These are phyloP conservation scores for Automeris io DNA, from an alignment of 2,888 invertebrate genomes.

Conservation along the genomic window DNA sequence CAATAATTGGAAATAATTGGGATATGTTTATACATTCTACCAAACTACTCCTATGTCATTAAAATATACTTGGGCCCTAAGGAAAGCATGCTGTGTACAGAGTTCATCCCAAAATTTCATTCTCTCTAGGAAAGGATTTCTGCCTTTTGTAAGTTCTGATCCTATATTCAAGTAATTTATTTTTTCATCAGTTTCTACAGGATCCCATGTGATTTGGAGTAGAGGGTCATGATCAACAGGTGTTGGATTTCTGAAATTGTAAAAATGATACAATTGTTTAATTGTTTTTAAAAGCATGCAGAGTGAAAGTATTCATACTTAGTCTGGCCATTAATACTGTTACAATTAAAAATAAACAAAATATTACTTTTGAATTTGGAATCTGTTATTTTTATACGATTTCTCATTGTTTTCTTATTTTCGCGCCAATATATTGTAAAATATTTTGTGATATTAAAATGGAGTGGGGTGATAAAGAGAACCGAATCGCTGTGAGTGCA, in stretches of 20 bases:
- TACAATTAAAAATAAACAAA: no score
- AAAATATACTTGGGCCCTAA: constrained; percentile 49
- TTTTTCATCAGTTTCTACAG: constrained; percentile 48
- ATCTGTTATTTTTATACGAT: no score
- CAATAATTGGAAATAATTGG: not conserved
- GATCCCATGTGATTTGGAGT: constrained; percentile 61
- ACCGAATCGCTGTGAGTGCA: no score
- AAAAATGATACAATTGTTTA: no score
- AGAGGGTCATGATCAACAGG: constrained; percentile 52
- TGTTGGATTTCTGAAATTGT: constrained; percentile 58
- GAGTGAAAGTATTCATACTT: no score
- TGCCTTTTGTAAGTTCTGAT: constrained; percentile 57
- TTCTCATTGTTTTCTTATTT: no score
- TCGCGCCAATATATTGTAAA: no score
- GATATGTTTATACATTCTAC: constrained; percentile 17
- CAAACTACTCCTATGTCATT: constrained; percentile 50
- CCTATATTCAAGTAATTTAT: constrained; percentile 62
- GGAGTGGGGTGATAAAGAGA: no score
- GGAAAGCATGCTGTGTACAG: constrained; percentile 44
- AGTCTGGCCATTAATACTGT: no score
- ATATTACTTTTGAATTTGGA: no score
- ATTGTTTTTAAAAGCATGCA: no score
- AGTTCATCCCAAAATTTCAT: constrained; percentile 67
- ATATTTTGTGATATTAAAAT: no score
- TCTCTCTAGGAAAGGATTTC: constrained; percentile 59